Conservation (phyloP, 2,888 invertebrate genomes). For the Ametastegia equiseti region DNA sequence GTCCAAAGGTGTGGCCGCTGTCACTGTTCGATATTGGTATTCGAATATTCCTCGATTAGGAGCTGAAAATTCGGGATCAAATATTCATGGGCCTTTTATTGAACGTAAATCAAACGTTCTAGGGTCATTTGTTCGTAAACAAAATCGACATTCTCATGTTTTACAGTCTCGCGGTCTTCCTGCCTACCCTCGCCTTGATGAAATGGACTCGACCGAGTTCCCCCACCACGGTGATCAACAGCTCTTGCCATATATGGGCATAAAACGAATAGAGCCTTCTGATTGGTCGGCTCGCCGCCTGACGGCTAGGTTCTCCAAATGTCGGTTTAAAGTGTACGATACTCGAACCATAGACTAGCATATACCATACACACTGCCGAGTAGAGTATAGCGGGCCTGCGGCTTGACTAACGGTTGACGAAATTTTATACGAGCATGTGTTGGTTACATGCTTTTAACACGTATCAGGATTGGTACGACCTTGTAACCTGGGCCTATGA, state of each 20-base stretch:
- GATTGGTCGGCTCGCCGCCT: constrained; percentile 83
- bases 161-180: constrained; percentile 16
- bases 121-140: constrained; percentile 38
- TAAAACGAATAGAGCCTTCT: constrained; percentile 82
- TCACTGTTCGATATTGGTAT: constrained; percentile 1
- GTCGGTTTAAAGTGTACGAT: constrained; percentile 74
- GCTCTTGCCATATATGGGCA: constrained; percentile 91
- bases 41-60: not conserved
- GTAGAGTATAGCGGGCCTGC: constrained; percentile 21
- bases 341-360: constrained; percentile 46
- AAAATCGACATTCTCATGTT: constrained; percentile 21
- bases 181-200: constrained; percentile 67
- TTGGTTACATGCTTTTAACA: constrained; percentile 37
- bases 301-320: constrained; percentile 76
- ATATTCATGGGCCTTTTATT: not conserved
- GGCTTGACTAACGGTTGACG: constrained; percentile 48
- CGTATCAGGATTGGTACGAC: constrained; percentile 39
- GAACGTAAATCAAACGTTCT: not conserved
- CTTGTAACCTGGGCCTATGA: constrained; percentile 46
- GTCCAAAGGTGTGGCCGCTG: constrained; percentile 59
- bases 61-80: constrained; percentile 2
- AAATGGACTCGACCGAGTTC: constrained; percentile 75
- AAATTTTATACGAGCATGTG: constrained; percentile 38
- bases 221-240: constrained; percentile 79
- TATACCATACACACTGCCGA: constrained; percentile 12